Evolutionary conservation across 2,888 invertebrate species (phyloP).

Genomic region (Herminia tarsipennalis): DNA sequence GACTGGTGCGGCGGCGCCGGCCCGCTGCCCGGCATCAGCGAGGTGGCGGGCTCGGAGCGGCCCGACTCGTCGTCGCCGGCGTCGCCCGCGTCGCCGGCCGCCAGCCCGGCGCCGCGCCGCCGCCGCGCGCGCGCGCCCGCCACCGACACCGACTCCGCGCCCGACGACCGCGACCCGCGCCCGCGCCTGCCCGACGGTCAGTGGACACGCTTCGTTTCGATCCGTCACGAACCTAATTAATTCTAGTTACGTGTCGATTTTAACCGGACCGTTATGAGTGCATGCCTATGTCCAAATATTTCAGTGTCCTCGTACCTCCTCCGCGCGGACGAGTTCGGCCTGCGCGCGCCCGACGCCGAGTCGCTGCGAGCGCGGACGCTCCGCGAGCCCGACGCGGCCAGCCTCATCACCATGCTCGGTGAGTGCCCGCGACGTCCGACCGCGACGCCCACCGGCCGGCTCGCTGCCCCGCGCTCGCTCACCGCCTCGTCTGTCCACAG

Average conservation of each 20-base stretch:
- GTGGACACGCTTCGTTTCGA: slow-evolving; percentile 11
- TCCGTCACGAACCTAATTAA: no score
- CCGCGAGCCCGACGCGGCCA: slow-evolving; percentile 87
- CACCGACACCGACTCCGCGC: slow-evolving; percentile 59
- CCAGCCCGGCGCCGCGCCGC: slow-evolving; percentile 34
- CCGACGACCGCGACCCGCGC: slow-evolving; percentile 54
- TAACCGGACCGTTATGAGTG: no score
- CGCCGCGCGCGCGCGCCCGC: slow-evolving; percentile 37
- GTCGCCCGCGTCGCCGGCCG: slow-evolving; percentile 89
- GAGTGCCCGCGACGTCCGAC: slow-evolving; percentile 24
- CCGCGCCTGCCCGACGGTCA: slow-evolving; percentile 58
- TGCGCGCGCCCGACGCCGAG: slow-evolving; percentile 81
- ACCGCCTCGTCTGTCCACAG: slow-evolving; percentile 58
- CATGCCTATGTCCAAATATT: no score
- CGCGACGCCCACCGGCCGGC: background rate
- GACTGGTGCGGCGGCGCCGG: slow-evolving; percentile 93
- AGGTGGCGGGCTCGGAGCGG: slow-evolving; percentile 91
- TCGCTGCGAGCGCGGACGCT: slow-evolving; percentile 66
- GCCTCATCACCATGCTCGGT: slow-evolving; percentile 89
- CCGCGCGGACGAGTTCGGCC: slow-evolving; percentile 94
- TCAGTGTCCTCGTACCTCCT: slow-evolving; percentile 90
- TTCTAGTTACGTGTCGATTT: background rate
- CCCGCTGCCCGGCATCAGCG: slow-evolving; percentile 96
- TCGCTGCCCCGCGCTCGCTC: background rate
- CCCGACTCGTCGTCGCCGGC: slow-evolving; percentile 94